These are phyloP conservation scores for Thunnus thynnus DNA, from an alignment of 2,113 vertebrate species.

Conservation along the genomic window DNA sequence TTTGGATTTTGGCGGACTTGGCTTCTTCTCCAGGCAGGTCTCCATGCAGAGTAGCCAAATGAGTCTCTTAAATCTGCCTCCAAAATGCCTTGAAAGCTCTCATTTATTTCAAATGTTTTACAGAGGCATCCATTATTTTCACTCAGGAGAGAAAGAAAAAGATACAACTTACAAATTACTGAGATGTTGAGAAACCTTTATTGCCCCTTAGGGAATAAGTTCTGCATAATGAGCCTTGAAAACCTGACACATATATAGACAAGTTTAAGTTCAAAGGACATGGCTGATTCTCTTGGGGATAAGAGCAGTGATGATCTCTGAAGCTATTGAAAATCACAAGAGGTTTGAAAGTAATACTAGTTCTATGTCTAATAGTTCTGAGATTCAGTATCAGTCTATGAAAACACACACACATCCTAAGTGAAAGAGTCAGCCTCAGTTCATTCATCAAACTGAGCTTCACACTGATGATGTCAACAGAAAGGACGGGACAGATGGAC, in stretches of 20 bases:
- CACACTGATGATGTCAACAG: too few species aligned
- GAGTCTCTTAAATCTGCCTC: not conserved
- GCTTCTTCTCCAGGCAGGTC: not conserved
- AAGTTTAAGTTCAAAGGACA: not conserved
- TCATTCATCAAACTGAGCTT: slow-evolving; percentile 2
- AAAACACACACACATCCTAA: not conserved
- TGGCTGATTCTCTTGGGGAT: not conserved
- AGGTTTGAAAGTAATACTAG: too few species aligned
- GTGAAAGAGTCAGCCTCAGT: not conserved
- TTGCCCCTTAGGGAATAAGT: not conserved
- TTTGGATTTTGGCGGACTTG: not conserved
- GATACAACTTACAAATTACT: not conserved
- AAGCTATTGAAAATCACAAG: not conserved
- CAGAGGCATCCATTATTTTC: not conserved
- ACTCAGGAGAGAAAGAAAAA: not conserved
- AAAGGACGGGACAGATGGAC: slow-evolving; percentile 11
- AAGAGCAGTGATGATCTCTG: not conserved
- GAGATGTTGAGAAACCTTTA: not conserved
- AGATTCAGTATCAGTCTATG: not conserved
- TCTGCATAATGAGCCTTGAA: not conserved
- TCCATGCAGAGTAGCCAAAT: not conserved
- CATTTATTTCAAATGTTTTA: not conserved
- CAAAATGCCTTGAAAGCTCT: not conserved
- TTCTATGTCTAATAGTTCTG: not conserved
- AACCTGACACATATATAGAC: too few species aligned